Percentiles rank a stretch among this genome's conserved stretches.
These are phyloP conservation scores for Syritta pipiens DNA, from an alignment of 2,888 invertebrate genomes.

Conservation along the genomic window DNA sequence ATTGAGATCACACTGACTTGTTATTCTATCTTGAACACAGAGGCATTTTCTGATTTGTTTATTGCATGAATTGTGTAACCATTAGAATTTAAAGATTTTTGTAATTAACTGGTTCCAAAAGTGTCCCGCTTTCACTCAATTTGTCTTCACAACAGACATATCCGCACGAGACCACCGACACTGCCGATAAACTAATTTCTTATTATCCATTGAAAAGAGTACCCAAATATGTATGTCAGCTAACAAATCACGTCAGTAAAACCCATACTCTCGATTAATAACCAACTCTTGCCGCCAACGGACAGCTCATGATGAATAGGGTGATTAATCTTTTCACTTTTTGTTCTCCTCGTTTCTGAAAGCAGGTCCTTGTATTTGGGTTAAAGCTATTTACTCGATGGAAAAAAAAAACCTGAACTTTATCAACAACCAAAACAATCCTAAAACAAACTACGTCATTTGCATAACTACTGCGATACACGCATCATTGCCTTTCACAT, in stretches of 20 bases:
- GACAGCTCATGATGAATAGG: slow-evolving; percentile 44
- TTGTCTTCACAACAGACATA: too few species aligned
- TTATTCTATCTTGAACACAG: too few species aligned
- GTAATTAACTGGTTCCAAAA: too few species aligned
- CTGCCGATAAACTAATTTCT: too few species aligned
- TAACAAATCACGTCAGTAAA: too few species aligned
- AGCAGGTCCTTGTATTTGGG: slow-evolving; percentile 27
- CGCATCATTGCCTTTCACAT: slow-evolving; percentile 33
- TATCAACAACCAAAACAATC: slow-evolving; percentile 21
- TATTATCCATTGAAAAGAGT: too few species aligned
- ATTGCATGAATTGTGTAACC: too few species aligned
- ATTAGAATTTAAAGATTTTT: too few species aligned
- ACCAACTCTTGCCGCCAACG: slow-evolving; percentile 1
- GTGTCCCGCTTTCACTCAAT: too few species aligned
- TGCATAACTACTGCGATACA: slow-evolving; percentile 24
- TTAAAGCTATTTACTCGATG: slow-evolving; percentile 12
- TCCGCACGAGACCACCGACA: too few species aligned
- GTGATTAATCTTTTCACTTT: slow-evolving; percentile 30
- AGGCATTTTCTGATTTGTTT: too few species aligned
- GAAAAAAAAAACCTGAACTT: neutral
- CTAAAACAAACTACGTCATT: slow-evolving; percentile 47
- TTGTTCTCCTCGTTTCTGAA: neutral
- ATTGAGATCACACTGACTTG: too few species aligned
- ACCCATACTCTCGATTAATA: slow-evolving; percentile 19
- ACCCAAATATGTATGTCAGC: slow-evolving; percentile 48